phyloP scores from a whole-genome alignment of 2,888 invertebrate genomes.

The Panzeria rudis region DNA sequence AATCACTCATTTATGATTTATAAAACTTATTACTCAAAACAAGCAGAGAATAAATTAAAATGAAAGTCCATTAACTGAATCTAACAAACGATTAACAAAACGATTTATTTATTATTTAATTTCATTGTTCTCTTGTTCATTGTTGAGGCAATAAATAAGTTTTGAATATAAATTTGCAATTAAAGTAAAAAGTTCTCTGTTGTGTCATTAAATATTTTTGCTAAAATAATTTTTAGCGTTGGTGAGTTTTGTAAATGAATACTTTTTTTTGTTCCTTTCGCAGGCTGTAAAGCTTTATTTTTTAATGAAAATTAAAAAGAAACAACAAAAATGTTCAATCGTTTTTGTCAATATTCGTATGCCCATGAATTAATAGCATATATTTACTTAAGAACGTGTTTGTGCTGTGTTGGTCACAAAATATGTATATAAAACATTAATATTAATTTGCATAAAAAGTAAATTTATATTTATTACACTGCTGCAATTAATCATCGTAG shows the following conservation, averaged over 20 bases:
- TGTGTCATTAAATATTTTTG: not conserved
- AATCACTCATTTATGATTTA: too few species aligned
- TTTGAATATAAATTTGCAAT: not conserved
- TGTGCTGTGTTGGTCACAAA: not conserved
- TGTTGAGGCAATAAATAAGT: not conserved
- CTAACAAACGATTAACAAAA: not conserved
- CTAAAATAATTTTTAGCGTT: not conserved
- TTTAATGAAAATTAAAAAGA: not conserved
- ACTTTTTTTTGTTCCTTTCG: not conserved
- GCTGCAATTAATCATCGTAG: not conserved
- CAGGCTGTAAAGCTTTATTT: not conserved
- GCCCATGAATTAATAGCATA: too few species aligned
- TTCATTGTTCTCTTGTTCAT: not conserved
- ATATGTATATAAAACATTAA: not conserved
- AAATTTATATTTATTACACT: not conserved
- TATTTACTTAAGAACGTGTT: not conserved
- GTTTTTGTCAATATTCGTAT: too few species aligned
- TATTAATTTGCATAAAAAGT: not conserved
- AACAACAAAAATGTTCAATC: too few species aligned
- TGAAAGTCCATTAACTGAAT: not conserved
- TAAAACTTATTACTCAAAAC: too few species aligned
- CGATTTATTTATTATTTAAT: not conserved
- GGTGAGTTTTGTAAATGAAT: not conserved
- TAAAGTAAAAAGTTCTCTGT: not conserved
- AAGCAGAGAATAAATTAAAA: not conserved